These are phyloP conservation scores for Arvicanthis niloticus DNA, from an alignment of 2,113 vertebrate species.

Conservation along the genomic window DNA sequence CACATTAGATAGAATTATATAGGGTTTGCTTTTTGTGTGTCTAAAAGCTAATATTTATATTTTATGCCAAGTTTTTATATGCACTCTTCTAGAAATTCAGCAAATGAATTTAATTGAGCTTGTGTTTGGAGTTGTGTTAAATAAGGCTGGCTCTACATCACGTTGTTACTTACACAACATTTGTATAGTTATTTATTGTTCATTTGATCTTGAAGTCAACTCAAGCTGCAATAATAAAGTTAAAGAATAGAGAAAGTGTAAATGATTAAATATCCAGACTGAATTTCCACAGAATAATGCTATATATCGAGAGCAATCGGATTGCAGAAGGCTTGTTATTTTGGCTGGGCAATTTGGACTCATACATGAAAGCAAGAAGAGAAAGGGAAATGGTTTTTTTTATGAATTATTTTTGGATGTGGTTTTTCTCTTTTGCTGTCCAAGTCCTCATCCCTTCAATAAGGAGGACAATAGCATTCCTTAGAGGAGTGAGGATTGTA, in stretches of 20 bases:
- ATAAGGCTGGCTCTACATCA: conserved; percentile 13
- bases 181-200: conserved; percentile 25
- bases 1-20: background rate
- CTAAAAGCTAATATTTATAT: conserved; percentile 28
- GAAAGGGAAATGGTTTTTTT: conserved; percentile 56
- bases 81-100: conserved; percentile 23
- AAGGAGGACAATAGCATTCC: conserved; percentile 50
- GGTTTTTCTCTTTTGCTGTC: background rate
- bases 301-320: background rate
- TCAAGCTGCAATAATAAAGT: conserved; percentile 5
- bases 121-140: conserved; percentile 33
- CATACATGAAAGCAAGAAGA: conserved; percentile 48
- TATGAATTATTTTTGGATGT: conserved; percentile 60
- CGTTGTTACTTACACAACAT: conserved; percentile 28
- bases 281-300: background rate
- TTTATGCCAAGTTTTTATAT: background rate
- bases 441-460: conserved; percentile 25
- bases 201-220: conserved; percentile 43
- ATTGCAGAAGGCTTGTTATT: conserved; percentile 12
- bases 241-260: conserved; percentile 5
- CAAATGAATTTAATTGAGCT: conserved; percentile 37
- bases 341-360: conserved; percentile 43
- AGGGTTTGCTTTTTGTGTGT: conserved; percentile 10
- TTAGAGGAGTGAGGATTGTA: conserved; percentile 18
- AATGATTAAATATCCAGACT: background rate